Evolutionary conservation across 1,140 invertebrate species (phyloP), one percentile per base, ranked within the genome.

Genomic region (Druon quercuslanigerum): DNA sequence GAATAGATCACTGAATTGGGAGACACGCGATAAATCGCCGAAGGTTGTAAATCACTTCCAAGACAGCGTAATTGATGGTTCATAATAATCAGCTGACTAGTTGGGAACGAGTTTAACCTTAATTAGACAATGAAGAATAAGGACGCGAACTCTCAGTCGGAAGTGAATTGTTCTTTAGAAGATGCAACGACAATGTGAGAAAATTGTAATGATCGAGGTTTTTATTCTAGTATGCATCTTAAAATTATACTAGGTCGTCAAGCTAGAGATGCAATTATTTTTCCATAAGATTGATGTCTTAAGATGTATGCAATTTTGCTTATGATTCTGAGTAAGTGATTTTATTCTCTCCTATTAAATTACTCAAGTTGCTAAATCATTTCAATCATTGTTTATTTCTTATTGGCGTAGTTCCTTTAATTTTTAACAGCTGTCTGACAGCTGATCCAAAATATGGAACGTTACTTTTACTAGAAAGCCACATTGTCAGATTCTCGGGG

Each of bases 141-240:
- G 60, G 60, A 66, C 40, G 60, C n/a, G 25, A 66, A 33, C 60
- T 40, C 11, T 66, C 60, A 66, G 13, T 46, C 60, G 60, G 60
- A 66, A 66, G 60, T 66, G 60, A 66, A 66, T 66, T 66, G 60
- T 66, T 66, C 60, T 66, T 33, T n/a, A 40, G 60, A 66, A 46
- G 60, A 40, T 16, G 33, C 60, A 16, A 66, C 20, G 60, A 66
- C 13, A 66, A 25, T 66, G 60, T 66, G 60, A 66, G 60, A 66
- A 66, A 40, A 66, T 16, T 66, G 25, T 33, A 46, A n/a, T 60
- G 14, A 33, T 16, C 40, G 0, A 16, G 2, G 5, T 14, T 66
- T 40, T 60, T 33, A 33, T 16, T 66, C 0, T 33, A 8, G 5
- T 14, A 7, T 40, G 14, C 25, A 46, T 40, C 60, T 66, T 14